These are phyloP conservation scores for Ochlodes sylvanus DNA, from an alignment of 2,888 invertebrate genomes.

Conservation along the genomic window DNA sequence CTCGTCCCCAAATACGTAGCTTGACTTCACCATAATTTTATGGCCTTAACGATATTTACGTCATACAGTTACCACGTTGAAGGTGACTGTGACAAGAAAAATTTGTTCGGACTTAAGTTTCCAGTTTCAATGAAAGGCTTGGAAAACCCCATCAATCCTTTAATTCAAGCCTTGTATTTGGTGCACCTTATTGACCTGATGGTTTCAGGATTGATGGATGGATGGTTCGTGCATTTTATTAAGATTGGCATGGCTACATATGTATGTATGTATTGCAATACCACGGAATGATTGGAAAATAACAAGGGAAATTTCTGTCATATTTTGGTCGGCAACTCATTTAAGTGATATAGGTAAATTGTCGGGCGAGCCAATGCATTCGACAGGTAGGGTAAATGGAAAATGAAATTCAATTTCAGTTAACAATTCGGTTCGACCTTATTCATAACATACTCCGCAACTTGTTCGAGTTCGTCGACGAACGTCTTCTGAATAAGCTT, in stretches of 20 bases:
- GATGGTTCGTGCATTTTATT: too few species aligned
- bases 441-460: slow-evolving; percentile 19
- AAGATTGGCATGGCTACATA: too few species aligned
- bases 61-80: background rate
- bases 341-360: background rate
- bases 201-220: too few species aligned
- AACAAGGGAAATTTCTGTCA: too few species aligned
- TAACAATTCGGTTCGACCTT: background rate
- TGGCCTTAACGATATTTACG: background rate
- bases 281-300: too few species aligned
- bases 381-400: background rate
- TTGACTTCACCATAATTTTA: slow-evolving; percentile 3
- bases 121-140: too few species aligned
- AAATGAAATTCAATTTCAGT: slow-evolving; percentile 7
- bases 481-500: slow-evolving; percentile 14
- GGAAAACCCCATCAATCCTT: too few species aligned
- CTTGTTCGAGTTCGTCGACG: slow-evolving; percentile 8
- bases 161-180: too few species aligned
- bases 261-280: too few species aligned
- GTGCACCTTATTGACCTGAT: too few species aligned
- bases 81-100: too few species aligned
- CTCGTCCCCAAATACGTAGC: slow-evolving; percentile 20
- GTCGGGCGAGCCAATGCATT: background rate
- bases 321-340: background rate
- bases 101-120: too few species aligned